phyloP scores from a whole-genome alignment of 2,113 vertebrate genomes.

The Scophthalmus maximus region DNA sequence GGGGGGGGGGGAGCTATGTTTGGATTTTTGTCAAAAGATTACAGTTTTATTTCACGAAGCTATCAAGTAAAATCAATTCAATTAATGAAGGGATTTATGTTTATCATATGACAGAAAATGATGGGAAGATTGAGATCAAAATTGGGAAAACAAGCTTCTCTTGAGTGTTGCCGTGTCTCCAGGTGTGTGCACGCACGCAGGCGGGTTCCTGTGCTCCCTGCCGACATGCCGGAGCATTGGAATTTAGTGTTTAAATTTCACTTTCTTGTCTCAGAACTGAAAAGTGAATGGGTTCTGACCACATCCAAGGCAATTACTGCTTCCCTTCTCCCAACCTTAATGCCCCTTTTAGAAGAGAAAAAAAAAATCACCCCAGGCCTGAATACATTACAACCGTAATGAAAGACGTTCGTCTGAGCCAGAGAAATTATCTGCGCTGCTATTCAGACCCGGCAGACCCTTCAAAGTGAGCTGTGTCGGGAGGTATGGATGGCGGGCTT shows the following conservation, averaged over 20 bases:
- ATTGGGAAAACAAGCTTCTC: conserved; percentile 6
- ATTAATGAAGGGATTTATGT: neutral
- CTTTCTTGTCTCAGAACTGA: conserved; percentile 32
- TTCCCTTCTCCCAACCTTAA: conserved; percentile 29
- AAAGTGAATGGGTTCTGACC: conserved; percentile 54
- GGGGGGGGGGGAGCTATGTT: conserved; percentile 9
- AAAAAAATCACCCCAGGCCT: conserved; percentile 55
- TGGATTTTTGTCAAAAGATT: conserved; percentile 4
- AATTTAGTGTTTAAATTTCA: conserved; percentile 46
- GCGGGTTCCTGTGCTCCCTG: conserved; percentile 12
- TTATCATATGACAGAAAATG: too few relatives aligned
- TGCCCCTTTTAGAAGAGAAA: conserved; percentile 24
- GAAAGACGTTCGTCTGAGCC: conserved; percentile 46
- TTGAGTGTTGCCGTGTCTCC: neutral
- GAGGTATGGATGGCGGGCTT: conserved; percentile 80
- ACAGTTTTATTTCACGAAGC: too few relatives aligned
- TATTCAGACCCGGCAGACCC: conserved; percentile 72
- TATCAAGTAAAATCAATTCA: conserved; percentile 30
- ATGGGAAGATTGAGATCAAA: neutral
- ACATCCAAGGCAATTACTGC: conserved; percentile 52
- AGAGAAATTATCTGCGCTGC: conserved; percentile 38
- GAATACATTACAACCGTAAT: conserved; percentile 53
- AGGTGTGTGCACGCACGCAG: conserved; percentile 2
- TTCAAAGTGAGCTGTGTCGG: conserved; percentile 83
- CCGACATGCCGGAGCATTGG: conserved; percentile 10